These are phyloP conservation scores for Pocota personata DNA, from an alignment of 2,888 invertebrate genomes.

Conservation along the genomic window DNA sequence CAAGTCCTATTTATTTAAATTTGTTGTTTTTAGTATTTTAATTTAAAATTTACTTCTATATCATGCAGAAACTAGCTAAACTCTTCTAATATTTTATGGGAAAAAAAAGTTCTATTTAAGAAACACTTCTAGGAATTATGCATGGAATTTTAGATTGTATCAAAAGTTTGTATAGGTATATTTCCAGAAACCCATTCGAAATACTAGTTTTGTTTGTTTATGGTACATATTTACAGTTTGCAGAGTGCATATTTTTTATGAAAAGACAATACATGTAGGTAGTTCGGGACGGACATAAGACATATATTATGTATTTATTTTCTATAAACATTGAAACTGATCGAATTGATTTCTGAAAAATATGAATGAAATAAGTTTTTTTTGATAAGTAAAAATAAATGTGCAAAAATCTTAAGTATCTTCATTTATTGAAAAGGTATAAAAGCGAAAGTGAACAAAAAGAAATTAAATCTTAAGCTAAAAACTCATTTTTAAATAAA, in stretches of 20 bases:
- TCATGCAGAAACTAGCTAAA: slow-evolving; percentile 59
- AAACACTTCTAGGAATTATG: slow-evolving; percentile 44
- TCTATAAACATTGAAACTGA: not conserved
- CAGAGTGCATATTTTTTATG: slow-evolving; percentile 1
- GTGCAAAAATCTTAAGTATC: slow-evolving; percentile 4
- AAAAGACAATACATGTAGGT: not conserved
- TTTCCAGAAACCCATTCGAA: slow-evolving; percentile 55
- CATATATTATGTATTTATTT: not conserved
- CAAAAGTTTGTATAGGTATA: not conserved
- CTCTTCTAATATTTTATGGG: not conserved
- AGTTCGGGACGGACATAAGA: not conserved
- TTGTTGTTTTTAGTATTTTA: slow-evolving; percentile 9
- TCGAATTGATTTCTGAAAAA: slow-evolving; percentile 64
- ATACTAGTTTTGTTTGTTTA: not conserved
- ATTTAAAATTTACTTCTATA: slow-evolving; percentile 16
- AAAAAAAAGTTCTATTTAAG: slow-evolving; percentile 16
- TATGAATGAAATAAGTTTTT: not conserved
- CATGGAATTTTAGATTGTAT: slow-evolving; percentile 14
- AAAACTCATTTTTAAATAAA: not conserved
- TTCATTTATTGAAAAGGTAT: not conserved
- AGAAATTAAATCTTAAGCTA: slow-evolving; percentile 3
- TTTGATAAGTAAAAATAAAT: not conserved
- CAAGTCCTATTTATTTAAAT: slow-evolving; percentile 26
- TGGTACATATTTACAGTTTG: slow-evolving; percentile 22
- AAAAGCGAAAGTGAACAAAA: not conserved